Percentiles rank a stretch among this genome's conserved stretches.
phyloP scores from a whole-genome alignment of 2,113 vertebrate genomes.

The Rhadina sibilatrix region DNA sequence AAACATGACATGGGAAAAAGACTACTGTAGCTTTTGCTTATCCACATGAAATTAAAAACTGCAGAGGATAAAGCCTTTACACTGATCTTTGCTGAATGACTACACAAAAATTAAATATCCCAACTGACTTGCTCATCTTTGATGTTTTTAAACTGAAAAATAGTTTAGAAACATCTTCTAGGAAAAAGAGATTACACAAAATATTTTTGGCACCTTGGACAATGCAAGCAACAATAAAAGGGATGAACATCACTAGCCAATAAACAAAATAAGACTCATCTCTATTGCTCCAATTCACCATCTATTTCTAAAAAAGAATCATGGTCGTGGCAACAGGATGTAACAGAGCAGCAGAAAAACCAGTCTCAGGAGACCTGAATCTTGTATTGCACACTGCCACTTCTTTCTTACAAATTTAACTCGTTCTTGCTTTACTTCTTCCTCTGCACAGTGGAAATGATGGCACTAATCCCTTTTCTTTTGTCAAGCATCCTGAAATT shows the following conservation, averaged over 20 bases:
- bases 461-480: neutral
- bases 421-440: neutral
- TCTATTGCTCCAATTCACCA: neutral
- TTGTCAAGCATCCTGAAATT: neutral
- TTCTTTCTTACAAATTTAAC: neutral
- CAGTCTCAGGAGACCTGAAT: neutral
- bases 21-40: neutral
- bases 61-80: neutral
- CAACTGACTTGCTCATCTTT: neutral
- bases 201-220: neutral
- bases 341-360: neutral
- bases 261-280: neutral
- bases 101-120: neutral
- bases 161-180: neutral
- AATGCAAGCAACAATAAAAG: neutral
- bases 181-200: neutral
- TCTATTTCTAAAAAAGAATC: neutral
- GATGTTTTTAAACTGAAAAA: neutral
- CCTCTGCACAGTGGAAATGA: neutral
- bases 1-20: neutral
- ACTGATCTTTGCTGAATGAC: neutral
- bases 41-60: neutral
- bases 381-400: neutral
- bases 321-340: neutral
- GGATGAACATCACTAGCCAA: neutral